Evolutionary conservation across 2,888 invertebrate genomes (phyloP), one percentile per base, ranked within the genome.

Genomic region (Sarcophaga caerulescens): DNA sequence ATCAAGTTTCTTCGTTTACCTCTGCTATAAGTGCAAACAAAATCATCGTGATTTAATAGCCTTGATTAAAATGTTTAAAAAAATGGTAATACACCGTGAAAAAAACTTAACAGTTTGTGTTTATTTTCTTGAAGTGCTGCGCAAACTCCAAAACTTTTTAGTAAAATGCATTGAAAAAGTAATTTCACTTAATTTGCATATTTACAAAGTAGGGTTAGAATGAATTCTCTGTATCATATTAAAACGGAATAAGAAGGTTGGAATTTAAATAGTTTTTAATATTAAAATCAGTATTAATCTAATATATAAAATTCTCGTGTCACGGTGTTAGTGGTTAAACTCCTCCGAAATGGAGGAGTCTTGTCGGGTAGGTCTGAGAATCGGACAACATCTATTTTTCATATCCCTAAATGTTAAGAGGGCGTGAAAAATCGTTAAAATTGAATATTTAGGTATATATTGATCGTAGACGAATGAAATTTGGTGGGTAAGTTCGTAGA

Each of bases 111-210:
- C 52, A 35, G 35, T 35, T 35, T 35, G 35, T 10, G 10, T 35
- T 35, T 35, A 35, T 35, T 47, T 47, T 47, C 8, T 47, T 14
- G 14, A 47, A 47, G 14, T 14, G 14, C 52, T 21, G 74, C 75
- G 65, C 65, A 75, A 52, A 57, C 65, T 65, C 75, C n/a, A 65
- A 52, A 63, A 63, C 14, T 65, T 52, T 75, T 75, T 3, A 52
- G 35, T 10, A 35, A 35, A 35, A 35, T 35, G 35, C 35, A 35
- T 35, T 10, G 10, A 35, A 35, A 35, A 35, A 19, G 19, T 52
- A 65, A 65, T 69, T 23, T 14, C 47, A 23, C 21, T 69, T 3
- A 69, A 69, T 10, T 23, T 21, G 8, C 19, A 69, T 47, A 47
- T 10, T 35, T 35, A 2, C 10, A 35, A 35, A 35, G 35, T 35